Percentiles rank a stretch among this genome's conserved stretches.
phyloP scores from a whole-genome alignment of 64 coral and sea anemone species.

The Cladopsammia gracilis region DNA sequence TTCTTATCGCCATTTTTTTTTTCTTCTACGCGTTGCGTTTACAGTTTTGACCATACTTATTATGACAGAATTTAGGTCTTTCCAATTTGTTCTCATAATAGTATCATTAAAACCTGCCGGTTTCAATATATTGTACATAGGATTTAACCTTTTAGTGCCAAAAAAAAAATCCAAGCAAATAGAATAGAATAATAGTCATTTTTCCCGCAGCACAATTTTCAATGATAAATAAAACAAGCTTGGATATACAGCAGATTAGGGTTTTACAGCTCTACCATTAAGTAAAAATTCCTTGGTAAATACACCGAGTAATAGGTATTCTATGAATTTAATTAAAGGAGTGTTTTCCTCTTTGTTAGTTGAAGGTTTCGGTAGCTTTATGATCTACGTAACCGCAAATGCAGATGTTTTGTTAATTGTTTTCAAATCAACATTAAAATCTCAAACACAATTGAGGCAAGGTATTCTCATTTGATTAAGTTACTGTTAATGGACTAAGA shows the following conservation, averaged over 20 bases:
- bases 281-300: background rate
- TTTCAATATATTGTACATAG: no score
- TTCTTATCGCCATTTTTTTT: no score
- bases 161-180: background rate
- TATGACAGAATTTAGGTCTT: no score
- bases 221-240: background rate
- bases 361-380: constrained; percentile 1
- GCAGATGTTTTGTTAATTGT: background rate
- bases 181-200: background rate
- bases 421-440: background rate
- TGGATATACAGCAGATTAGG: background rate
- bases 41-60: no score
- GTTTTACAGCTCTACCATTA: background rate
- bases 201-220: no score
- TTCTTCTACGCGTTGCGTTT: no score
- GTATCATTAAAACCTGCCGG: no score
- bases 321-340: background rate
- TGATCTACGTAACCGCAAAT: constrained; percentile 3
- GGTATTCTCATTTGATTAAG: background rate
- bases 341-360: background rate
- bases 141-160: no score
- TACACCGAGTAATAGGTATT: background rate
- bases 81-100: no score
- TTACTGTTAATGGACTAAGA: background rate
- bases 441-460: background rate